phyloP scores from a whole-genome alignment of 2,888 invertebrate genomes.

The Lepidocyrtinus sp. region DNA sequence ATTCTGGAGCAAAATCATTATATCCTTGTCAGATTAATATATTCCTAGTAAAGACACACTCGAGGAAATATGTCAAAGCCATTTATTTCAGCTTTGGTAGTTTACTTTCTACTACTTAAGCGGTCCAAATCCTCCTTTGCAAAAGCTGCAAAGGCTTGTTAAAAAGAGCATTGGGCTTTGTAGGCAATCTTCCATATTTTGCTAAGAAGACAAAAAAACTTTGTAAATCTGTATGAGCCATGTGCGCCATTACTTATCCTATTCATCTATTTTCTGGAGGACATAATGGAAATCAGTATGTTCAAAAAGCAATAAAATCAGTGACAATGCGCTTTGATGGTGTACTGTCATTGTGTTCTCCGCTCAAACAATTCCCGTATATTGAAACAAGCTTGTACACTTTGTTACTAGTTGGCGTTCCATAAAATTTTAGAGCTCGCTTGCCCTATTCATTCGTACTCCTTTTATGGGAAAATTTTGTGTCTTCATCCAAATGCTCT shows the following conservation, averaged over 20 bases:
- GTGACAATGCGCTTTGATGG: constrained; percentile 56
- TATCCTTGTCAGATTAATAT: background rate
- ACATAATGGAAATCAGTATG: constrained; percentile 25
- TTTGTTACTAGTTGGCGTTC: constrained; percentile 26
- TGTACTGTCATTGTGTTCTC: constrained; percentile 26
- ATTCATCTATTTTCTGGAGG: background rate
- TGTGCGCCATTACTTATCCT: background rate
- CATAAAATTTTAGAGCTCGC: constrained; percentile 39
- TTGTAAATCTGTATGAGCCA: background rate
- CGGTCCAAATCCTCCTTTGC: no score
- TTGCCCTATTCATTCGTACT: constrained; percentile 4
- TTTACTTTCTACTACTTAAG: no score
- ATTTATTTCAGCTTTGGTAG: no score
- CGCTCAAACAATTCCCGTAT: constrained; percentile 36
- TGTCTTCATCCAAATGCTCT: background rate
- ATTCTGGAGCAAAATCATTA: constrained; percentile 10
- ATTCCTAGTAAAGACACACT: background rate
- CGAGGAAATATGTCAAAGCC: background rate
- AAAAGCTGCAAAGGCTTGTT: no score
- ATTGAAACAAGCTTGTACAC: constrained; percentile 1
- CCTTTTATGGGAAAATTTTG: constrained; percentile 6
- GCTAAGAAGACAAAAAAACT: constrained; percentile 1
- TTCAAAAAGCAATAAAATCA: constrained; percentile 53
- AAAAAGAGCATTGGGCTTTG: no score
- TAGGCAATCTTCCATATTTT: no score